Base-by-base conservation (phyloP, 2,888 invertebrate genomes). In the Rhogogaster chlorosoma region DNA sequence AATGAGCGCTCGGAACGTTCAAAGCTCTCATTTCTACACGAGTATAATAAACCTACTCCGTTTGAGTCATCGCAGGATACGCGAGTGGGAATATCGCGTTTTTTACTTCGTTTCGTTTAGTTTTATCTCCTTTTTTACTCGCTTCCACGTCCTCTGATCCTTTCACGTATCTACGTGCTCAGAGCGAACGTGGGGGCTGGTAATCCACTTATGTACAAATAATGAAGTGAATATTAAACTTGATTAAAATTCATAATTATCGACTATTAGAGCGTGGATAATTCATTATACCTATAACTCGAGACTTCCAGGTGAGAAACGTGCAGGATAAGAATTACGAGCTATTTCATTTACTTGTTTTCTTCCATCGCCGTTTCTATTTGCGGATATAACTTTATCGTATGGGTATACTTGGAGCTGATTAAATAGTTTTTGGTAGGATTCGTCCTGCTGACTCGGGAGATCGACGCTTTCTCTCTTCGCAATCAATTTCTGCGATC, bases 401-500 rank as follows among this genome's bases (percentile, higher is more conserved):
- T 12, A 18, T n/a, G n/a, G n/a, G n/a, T 32, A 80, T 61, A 49
- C 57, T 26, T 18, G 22, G 12, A 57, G 36, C 57, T 80, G 80
- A 61, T 80, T 61, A 80, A 61, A 38, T 80, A 80, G 80, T 80
- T 80, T 80, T 57, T 12, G 36, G 22, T 22, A 80, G 61, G 29
- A 67, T 32, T 32, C 67, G 49, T 57, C 36, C 61, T 80, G 80
- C 80, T 80, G 80, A 80, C 57, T 57, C 80, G 38, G 12, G 12
- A 61, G 61, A 80, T 80, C 61, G 57, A 61, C 36, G 57, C 61
- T 80, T 61, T n/a, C n/a, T 22, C 26, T 36, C 38, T 53, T 7
- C 22, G 15, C 61, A 61, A 80, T 80, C 80, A 80, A 80, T 80
- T 80, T 57, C 80, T 26, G n/a, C 57, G 80, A 80, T 80, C 80